Evolutionary conservation across 23 tunicate genomes (phyloP).

Genomic region (Halocynthia roretzi): DNA sequence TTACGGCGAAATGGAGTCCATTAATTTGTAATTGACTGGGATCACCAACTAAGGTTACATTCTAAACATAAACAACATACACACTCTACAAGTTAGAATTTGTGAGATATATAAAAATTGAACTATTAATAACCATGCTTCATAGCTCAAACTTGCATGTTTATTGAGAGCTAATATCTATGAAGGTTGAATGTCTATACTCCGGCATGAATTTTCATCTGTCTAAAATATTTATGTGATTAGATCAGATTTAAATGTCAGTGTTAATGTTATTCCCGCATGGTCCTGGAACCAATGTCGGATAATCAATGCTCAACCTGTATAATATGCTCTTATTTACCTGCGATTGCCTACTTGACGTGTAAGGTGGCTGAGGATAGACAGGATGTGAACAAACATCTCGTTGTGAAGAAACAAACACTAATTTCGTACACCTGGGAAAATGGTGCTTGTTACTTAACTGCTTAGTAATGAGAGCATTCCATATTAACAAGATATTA

Average conservation of each 20-base stretch:
- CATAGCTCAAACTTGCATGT: background rate
- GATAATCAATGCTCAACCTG: too few species aligned
- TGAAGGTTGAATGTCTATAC: background rate
- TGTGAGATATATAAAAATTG: too few species aligned
- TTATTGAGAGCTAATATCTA: background rate
- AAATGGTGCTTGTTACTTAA: background rate
- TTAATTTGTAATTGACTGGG: constrained; percentile 35
- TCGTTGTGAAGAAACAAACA: constrained; percentile 58
- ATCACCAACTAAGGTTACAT: constrained; percentile 27
- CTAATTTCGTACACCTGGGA: constrained; percentile 24
- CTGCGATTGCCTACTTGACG: background rate
- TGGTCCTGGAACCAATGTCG: too few species aligned
- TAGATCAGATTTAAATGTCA: too few species aligned
- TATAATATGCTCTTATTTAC: background rate
- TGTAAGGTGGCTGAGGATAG: constrained; percentile 84
- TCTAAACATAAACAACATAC: constrained; percentile 13
- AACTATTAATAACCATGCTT: too few species aligned
- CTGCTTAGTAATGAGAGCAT: background rate
- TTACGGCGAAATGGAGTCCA: constrained; percentile 36
- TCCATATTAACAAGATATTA: background rate
- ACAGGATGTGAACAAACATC: constrained; percentile 71
- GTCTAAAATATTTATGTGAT: too few species aligned
- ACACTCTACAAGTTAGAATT: background rate
- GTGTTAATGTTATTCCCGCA: too few species aligned
- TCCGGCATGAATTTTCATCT: background rate